Conservation (phyloP, 2,888 invertebrate genomes). For the Liodrosophila aerea region DNA sequence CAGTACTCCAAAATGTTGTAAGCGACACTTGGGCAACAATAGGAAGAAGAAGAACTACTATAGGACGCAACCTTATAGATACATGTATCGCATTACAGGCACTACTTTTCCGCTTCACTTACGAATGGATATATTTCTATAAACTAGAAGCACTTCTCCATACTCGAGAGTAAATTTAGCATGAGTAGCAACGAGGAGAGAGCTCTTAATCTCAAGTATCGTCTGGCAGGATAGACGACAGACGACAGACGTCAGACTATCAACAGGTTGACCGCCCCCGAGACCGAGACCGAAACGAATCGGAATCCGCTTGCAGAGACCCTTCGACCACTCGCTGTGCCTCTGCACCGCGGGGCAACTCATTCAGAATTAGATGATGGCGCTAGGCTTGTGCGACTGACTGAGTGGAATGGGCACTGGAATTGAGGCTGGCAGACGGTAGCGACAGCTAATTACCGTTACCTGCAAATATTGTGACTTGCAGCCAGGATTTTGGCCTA, state of each 20-base stretch:
- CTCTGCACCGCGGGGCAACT: slow-evolving; percentile 69
- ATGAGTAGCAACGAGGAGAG: no score
- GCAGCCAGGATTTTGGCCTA: slow-evolving; percentile 33
- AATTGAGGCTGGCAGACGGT: slow-evolving; percentile 49
- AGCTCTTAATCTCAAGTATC: slow-evolving; percentile 68
- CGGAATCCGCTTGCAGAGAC: background rate
- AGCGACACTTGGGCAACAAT: slow-evolving; percentile 38
- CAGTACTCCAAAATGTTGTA: slow-evolving; percentile 34
- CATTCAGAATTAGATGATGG: slow-evolving; percentile 59
- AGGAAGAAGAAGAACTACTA: slow-evolving; percentile 9
- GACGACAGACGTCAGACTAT: slow-evolving; percentile 28
- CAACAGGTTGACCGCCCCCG: slow-evolving; percentile 69
- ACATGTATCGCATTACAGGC: slow-evolving; percentile 53
- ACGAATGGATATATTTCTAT: slow-evolving; percentile 13
- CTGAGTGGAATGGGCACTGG: slow-evolving; percentile 7
- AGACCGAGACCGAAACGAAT: background rate
- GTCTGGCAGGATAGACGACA: slow-evolving; percentile 42
- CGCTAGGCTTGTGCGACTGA: slow-evolving; percentile 9
- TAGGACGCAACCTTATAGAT: slow-evolving; percentile 13
- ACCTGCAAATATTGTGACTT: slow-evolving; percentile 68
- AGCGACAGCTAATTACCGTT: slow-evolving; percentile 72
- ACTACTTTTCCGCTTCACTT: slow-evolving; percentile 47
- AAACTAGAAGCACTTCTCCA: no score
- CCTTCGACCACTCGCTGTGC: slow-evolving; percentile 43
- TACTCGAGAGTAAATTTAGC: slow-evolving; percentile 17